These are phyloP conservation scores for Venustaconcha ellipsiformis DNA, from an alignment of 1,140 invertebrate genomes.

Conservation along the genomic window DNA sequence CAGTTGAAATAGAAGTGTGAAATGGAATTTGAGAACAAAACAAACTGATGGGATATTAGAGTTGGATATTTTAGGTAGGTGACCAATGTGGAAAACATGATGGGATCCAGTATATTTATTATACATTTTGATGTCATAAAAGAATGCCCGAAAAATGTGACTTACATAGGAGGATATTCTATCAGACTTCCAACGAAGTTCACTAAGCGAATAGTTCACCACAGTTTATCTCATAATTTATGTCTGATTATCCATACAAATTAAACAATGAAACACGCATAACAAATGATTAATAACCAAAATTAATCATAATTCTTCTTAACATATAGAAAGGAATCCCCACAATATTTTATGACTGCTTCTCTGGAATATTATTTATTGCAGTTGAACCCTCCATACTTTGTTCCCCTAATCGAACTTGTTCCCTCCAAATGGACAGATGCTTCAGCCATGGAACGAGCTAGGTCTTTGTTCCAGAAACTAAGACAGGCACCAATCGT, in stretches of 20 bases:
- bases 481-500: slow-evolving; percentile 91
- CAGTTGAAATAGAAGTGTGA: too few species aligned
- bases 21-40: too few species aligned
- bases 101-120: too few species aligned
- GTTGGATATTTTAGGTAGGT: too few species aligned
- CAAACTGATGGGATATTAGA: too few species aligned
- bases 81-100: too few species aligned
- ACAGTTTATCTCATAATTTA: neutral
- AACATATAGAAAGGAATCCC: neutral
- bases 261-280: neutral
- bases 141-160: too few species aligned
- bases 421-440: slow-evolving; percentile 89
- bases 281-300: neutral
- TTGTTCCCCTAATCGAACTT: slow-evolving; percentile 91
- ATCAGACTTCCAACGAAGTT: too few species aligned
- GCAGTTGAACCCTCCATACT: slow-evolving; percentile 93
- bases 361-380: slow-evolving; percentile 3
- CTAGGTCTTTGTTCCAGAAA: slow-evolving; percentile 82
- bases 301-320: neutral
- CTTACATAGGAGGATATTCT: too few species aligned
- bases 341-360: neutral
- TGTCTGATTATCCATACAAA: neutral
- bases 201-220: neutral
- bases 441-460: slow-evolving; percentile 76
- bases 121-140: too few species aligned